These are phyloP conservation scores for Ploceus nigricollis DNA, from an alignment of 2,113 vertebrate species.

Conservation along the genomic window DNA sequence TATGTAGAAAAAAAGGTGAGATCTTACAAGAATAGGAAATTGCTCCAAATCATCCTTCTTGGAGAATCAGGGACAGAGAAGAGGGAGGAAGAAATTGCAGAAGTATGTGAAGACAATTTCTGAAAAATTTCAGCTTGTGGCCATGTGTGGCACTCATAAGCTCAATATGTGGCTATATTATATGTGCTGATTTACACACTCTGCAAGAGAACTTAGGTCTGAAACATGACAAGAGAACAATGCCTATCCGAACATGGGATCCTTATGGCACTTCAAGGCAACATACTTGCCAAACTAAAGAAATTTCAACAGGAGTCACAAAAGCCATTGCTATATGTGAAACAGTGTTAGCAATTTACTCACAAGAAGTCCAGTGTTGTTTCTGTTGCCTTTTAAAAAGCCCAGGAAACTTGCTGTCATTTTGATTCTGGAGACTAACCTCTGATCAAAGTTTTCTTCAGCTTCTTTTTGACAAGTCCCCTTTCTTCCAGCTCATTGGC, in stretches of 20 bases:
- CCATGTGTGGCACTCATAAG: background rate
- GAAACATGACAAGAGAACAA: background rate
- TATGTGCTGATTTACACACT: background rate
- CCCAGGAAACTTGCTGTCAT: background rate
- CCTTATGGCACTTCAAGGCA: conserved; percentile 7
- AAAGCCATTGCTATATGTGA: background rate
- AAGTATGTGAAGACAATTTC: background rate
- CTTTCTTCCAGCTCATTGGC: background rate
- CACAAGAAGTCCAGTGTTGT: background rate
- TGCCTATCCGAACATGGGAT: background rate
- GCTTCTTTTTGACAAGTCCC: background rate
- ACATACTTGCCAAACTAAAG: conserved; percentile 3
- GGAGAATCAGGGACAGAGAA: background rate
- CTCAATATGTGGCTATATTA: background rate
- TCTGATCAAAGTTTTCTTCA: conserved; percentile 47
- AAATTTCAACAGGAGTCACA: background rate
- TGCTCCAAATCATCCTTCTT: background rate
- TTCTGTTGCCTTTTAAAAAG: conserved; percentile 36
- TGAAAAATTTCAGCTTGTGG: background rate
- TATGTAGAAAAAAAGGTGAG: background rate
- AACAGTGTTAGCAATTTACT: background rate
- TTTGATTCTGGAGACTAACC: conserved; percentile 32
- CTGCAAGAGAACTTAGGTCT: background rate
- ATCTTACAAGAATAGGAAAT: conserved; percentile 22
- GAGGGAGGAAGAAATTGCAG: background rate